Evolutionary conservation across 2,888 invertebrate genomes (phyloP).

Genomic region (Macrosiphum euphorbiae): DNA sequence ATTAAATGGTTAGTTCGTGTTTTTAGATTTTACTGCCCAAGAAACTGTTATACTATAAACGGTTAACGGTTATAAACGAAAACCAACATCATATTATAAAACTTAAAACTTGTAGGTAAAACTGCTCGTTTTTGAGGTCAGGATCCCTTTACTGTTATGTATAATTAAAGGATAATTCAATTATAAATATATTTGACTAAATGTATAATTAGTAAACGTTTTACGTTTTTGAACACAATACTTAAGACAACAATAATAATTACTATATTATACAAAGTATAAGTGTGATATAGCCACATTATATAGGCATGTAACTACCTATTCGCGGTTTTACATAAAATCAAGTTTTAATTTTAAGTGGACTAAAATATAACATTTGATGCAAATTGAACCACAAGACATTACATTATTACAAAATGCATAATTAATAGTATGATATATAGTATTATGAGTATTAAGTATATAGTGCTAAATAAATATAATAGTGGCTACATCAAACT

Average conservation of each 20-base stretch:
- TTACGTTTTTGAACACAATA: neutral
- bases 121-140: neutral
- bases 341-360: neutral
- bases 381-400: neutral
- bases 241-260: neutral
- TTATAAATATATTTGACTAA: neutral
- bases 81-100: neutral
- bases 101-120: neutral
- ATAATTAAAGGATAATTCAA: neutral
- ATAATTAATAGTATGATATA: neutral
- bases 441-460: neutral
- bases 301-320: neutral
- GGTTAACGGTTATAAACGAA: neutral
- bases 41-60: neutral
- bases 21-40: neutral
- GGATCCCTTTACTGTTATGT: neutral
- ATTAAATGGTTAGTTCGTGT: neutral
- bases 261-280: neutral
- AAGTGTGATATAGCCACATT: neutral
- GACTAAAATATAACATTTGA: neutral
- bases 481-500: neutral
- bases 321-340: neutral
- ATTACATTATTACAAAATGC: neutral
- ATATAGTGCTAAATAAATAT: neutral
- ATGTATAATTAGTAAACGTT: neutral